A percentile compares a stretch with the other conserved stretches of the same genome.
These are phyloP conservation scores for Cetonia aurata DNA, from an alignment of 2,888 invertebrate species.

Conservation along the genomic window DNA sequence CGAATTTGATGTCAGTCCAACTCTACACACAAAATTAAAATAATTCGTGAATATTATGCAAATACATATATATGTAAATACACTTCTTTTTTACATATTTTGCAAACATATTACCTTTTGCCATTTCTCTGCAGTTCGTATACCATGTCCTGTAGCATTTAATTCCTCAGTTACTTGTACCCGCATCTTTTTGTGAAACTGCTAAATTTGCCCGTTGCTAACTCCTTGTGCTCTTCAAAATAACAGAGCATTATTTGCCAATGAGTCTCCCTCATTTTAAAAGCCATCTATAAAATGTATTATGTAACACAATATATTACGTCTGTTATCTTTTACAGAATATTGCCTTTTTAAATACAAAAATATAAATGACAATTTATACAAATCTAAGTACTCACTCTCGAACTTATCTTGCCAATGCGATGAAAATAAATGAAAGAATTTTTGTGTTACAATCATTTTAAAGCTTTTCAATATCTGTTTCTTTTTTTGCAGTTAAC, in stretches of 20 bases:
- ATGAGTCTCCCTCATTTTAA: neutral
- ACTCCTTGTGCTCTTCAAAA: neutral
- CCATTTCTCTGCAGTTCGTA: slow-evolving; percentile 8
- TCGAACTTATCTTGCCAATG: too few relatives aligned
- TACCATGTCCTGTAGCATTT: slow-evolving; percentile 3
- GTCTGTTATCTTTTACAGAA: too few relatives aligned
- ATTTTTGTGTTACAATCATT: too few relatives aligned
- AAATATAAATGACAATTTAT: too few relatives aligned
- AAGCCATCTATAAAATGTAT: neutral
- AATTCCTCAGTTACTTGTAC: neutral
- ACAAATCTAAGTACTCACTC: too few relatives aligned
- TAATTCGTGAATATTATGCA: too few relatives aligned
- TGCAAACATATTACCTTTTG: neutral
- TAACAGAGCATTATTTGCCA: neutral
- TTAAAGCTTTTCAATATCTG: too few relatives aligned
- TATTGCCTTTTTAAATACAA: too few relatives aligned
- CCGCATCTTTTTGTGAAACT: neutral
- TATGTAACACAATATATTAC: too few relatives aligned
- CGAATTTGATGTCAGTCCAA: neutral
- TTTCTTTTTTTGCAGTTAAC: too few relatives aligned
- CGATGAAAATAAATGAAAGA: too few relatives aligned
- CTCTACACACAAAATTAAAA: slow-evolving; percentile 5
- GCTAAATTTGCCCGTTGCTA: neutral
- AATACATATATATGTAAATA: neutral
- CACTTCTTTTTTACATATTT: neutral